A percentile compares a stretch with the other conserved stretches of the same genome.
phyloP scores from a whole-genome alignment of 2,113 vertebrate genomes.

The Lichenostomus cassidix region DNA sequence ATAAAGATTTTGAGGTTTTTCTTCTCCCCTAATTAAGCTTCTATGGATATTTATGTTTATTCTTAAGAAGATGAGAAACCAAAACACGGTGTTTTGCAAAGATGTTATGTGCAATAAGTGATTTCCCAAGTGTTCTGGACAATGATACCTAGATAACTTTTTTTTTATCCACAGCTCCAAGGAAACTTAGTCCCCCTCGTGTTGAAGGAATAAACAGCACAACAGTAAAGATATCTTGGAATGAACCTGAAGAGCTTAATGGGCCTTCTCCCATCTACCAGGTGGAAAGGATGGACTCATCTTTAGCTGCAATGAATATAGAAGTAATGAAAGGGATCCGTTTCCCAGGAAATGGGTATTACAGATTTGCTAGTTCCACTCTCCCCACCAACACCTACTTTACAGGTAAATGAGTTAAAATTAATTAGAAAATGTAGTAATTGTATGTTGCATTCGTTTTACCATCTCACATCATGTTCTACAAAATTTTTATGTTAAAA shows the following conservation, averaged over 20 bases:
- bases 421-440: neutral
- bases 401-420: conserved; percentile 79
- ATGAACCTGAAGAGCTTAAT: conserved; percentile 80
- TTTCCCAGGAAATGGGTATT: conserved; percentile 85
- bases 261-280: conserved; percentile 86
- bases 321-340: conserved; percentile 78
- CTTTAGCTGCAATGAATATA: conserved; percentile 73
- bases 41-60: neutral
- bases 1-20: neutral
- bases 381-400: conserved; percentile 84
- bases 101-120: neutral
- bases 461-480: neutral
- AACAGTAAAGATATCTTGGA: conserved; percentile 78
- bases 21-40: neutral
- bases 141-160: neutral
- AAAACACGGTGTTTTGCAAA: neutral
- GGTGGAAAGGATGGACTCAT: conserved; percentile 84
- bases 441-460: neutral
- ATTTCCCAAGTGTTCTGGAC: neutral
- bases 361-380: conserved; percentile 79
- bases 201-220: conserved; percentile 80
- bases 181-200: conserved; percentile 73
- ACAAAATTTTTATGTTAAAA: neutral
- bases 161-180: conserved; percentile 78
- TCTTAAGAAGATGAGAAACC: neutral